Evolutionary conservation across 2,113 vertebrate genomes (phyloP), one percentile per base, ranked within the genome.

Genomic region (Forbesichthys papilliferus): DNA sequence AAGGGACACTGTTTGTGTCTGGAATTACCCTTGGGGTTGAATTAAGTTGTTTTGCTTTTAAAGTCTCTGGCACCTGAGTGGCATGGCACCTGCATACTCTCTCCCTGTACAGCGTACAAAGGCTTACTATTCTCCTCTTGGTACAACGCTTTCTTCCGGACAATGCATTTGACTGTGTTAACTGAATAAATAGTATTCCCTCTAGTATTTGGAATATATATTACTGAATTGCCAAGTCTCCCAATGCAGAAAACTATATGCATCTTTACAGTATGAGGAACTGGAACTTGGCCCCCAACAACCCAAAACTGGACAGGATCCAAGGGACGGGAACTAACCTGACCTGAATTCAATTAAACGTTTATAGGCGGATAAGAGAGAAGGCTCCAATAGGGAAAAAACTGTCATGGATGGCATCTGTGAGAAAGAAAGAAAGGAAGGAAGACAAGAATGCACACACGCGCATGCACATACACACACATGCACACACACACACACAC

Each of bases 321-420:
- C 89, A 92, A 90, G 91, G 87, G 71, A 62, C 72, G 56, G 84
- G 81, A 83, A 83, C 66, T 71, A 48, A 66, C 86, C 91, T 90
- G 90, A 92, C 87, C 86, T 91, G 88, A 91, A 92, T 91, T 91
- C 84, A 89, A 90, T 92, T 90, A 90, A 89, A 86, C 79, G 85
- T 91, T 90, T 88, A 88, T 86, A 82, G 82, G 83, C 68, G 79
- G 84, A 90, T 88, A 84, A 91, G 76, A 87, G 75, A 33, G 48
- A 55, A 67, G 13, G 46, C 69, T 68, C 46, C 42, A 42, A 64
- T 64, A 77, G 49, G 33, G 61, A 8, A 46, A 63, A 54, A 51
- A 57, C 58, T 65, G 68, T 48, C 74, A 61, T 54, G 74, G 61
- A 71, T 75, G 60, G 61, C 64, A 70, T 72, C 67, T 70, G 36